Conservation (phyloP, 2,113 vertebrate species). For the Megaceryle maxima region DNA sequence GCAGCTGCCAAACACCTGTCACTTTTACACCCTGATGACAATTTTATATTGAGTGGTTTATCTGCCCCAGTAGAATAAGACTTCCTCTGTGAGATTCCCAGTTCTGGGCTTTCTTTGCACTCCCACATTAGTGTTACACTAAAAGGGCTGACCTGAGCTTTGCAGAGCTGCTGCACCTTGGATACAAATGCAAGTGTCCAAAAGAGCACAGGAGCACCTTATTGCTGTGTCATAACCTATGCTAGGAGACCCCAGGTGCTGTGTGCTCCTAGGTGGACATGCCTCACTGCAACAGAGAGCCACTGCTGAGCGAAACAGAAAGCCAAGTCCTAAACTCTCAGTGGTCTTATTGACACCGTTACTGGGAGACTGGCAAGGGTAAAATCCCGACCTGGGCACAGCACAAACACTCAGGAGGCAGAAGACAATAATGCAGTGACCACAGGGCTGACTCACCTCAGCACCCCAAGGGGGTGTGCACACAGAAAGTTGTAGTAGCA, state of each 20-base stretch:
- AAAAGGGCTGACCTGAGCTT: not conserved
- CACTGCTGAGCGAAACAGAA: not conserved
- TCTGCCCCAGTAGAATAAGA: not conserved
- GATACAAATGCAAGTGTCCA: not conserved
- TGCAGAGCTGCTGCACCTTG: not conserved
- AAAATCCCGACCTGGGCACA: not conserved
- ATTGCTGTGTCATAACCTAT: not conserved
- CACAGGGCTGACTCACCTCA: constrained; percentile 66
- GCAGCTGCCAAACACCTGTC: not conserved
- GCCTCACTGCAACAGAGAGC: not conserved
- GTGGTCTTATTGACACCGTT: not conserved
- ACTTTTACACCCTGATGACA: not conserved
- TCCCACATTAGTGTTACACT: not conserved
- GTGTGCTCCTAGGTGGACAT: not conserved
- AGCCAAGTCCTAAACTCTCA: not conserved
- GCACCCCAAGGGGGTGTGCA: constrained; percentile 77
- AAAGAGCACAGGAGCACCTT: rapidly evolving
- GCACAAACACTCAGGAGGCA: not conserved
- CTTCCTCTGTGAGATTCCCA: not conserved
- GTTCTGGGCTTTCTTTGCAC: not conserved
- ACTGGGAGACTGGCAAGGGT: not conserved
- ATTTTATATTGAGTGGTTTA: not conserved
- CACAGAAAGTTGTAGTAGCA: constrained; percentile 87
- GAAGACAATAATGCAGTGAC: rapidly evolving
- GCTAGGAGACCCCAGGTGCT: not conserved